phyloP scores from a whole-genome alignment of 2,113 vertebrate genomes.

The Pseudopipra pipra region DNA sequence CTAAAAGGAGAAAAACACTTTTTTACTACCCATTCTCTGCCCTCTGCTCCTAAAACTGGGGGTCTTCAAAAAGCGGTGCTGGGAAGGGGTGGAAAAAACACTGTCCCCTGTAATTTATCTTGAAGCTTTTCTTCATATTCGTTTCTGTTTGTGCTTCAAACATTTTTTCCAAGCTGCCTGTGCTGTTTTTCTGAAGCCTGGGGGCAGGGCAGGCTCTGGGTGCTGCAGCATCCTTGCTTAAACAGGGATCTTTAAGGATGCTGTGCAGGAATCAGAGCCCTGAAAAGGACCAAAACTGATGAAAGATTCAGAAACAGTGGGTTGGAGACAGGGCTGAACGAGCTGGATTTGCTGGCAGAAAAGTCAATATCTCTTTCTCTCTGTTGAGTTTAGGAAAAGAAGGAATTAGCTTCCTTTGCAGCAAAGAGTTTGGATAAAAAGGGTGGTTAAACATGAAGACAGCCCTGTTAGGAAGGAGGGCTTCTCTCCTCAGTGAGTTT shows the following conservation, averaged over 20 bases:
- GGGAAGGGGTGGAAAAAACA: neutral
- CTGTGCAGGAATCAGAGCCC: neutral
- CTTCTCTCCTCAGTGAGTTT: neutral
- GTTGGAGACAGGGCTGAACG: neutral
- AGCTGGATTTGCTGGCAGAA: neutral
- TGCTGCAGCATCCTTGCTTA: neutral
- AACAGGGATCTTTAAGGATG: neutral
- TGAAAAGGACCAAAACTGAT: neutral
- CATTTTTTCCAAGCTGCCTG: neutral
- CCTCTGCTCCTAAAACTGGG: neutral
- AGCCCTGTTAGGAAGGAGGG: neutral
- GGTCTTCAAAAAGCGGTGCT: neutral
- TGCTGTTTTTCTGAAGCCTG: neutral
- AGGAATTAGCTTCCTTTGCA: neutral
- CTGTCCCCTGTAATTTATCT: neutral
- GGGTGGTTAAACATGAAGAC: neutral
- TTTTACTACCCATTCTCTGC: neutral
- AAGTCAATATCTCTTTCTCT: conserved; percentile 14
- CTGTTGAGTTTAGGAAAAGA: neutral
- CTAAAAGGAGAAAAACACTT: neutral
- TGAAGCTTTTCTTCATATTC: accelerated
- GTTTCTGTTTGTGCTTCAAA: neutral
- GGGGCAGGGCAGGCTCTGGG: neutral
- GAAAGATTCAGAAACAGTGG: conserved; percentile 6
- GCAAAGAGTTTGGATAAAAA: neutral